phyloP scores from a whole-genome alignment of 2,797 vertebrate species.

The Prionace glauca region DNA sequence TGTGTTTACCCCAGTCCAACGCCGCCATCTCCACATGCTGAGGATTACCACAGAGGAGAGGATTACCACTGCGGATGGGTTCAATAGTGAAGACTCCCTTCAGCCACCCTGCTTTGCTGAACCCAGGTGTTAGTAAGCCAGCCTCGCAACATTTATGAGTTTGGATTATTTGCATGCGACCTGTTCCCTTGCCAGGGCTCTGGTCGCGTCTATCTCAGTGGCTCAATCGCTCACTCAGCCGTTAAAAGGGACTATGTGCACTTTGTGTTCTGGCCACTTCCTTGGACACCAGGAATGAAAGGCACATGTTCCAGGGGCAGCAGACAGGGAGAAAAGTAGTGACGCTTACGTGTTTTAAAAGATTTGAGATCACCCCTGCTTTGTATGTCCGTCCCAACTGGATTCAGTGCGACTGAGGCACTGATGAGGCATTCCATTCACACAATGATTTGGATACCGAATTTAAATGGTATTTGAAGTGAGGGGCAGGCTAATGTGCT shows the following conservation, averaged over 20 bases:
- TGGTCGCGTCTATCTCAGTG: not conserved
- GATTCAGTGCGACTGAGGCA: not conserved
- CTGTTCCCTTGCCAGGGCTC: not conserved
- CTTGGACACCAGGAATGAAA: not conserved
- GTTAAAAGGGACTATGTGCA: not conserved
- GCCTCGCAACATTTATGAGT: not conserved
- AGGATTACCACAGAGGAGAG: too few species aligned
- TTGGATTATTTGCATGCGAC: not conserved
- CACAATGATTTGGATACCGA: not conserved
- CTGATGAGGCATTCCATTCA: not conserved
- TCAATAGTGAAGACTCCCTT: not conserved
- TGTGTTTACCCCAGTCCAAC: too few species aligned
- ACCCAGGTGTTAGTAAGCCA: too few species aligned
- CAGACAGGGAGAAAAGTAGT: not conserved
- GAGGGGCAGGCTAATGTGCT: not conserved
- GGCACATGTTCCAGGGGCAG: not conserved
- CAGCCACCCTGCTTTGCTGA: not conserved
- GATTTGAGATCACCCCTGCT: not conserved
- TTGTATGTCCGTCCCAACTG: not conserved
- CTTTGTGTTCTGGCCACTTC: not conserved
- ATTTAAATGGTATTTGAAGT: not conserved
- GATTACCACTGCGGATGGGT: not conserved
- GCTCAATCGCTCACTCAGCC: not conserved
- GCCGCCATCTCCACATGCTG: too few species aligned
- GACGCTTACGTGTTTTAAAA: not conserved